A percentile compares a stretch with the other conserved stretches of the same genome.
phyloP scores from a whole-genome alignment of 2,113 vertebrate species.

The Todiramphus chloris region DNA sequence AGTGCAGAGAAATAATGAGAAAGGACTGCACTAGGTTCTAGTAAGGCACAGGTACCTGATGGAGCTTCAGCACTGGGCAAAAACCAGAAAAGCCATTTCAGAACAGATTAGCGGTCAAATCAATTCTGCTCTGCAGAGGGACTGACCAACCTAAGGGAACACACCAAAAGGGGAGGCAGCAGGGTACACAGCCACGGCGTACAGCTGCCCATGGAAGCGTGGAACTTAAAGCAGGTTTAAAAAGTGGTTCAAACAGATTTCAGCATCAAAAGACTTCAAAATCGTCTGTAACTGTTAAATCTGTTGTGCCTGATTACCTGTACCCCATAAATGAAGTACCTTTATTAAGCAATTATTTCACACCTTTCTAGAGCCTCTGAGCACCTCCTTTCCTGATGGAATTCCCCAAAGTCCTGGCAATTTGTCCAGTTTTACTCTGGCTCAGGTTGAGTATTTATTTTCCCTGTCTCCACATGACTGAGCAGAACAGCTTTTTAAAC shows the following conservation, averaged over 20 bases:
- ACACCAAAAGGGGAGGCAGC: background rate
- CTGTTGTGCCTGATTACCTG: background rate
- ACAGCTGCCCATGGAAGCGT: background rate
- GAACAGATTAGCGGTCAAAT: background rate
- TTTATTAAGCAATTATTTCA: background rate
- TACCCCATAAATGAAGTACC: background rate
- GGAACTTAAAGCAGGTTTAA: background rate
- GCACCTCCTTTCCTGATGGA: background rate
- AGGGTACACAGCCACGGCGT: background rate
- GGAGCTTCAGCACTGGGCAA: background rate
- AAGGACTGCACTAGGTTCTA: background rate
- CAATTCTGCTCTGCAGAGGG: background rate
- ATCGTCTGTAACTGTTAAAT: background rate
- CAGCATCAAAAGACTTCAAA: background rate
- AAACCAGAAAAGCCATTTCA: background rate
- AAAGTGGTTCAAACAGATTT: background rate
- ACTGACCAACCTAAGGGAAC: background rate
- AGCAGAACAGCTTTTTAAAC: background rate
- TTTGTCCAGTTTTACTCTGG: background rate
- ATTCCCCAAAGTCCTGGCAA: background rate
- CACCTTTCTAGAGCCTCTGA: background rate
- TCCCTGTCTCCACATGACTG: conserved; percentile 3
- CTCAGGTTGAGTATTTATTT: background rate
- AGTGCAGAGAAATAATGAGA: background rate
- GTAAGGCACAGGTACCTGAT: accelerated